Base-by-base conservation (phyloP, 2,797 vertebrate species). In the Hemibagrus guttatus region DNA sequence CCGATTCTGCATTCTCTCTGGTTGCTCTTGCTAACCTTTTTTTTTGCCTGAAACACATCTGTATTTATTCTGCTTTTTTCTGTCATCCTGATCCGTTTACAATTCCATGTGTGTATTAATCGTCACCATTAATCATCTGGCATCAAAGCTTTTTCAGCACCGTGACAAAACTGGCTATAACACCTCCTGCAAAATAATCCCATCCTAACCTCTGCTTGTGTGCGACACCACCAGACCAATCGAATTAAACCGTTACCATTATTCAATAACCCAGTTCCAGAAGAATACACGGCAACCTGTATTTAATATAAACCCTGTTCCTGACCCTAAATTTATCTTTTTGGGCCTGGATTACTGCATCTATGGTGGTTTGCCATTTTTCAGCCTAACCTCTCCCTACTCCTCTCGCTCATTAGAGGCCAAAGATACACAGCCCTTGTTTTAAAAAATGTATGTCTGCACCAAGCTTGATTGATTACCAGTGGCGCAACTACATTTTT, bases 361-460 rank as follows among this genome's bases (percentile, higher is more conserved):
- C 95, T 92, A 89, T 92, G 92, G 91, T 85, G 46, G 94, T 95
- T 95, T 93, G 88, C 91, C 94, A 96, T 96, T 96, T 95, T 95
- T 96, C 96, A 97, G 95, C 19, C 39, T 52, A 80, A 17, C 78
- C 76, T 94, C 95, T 95, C 94, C 95, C 92, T 93, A 85, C 95
- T 94, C 90, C 91, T 90, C 97, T 46, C 11, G 26, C 68, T 97
- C 96, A 97, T 99, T 98, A 98, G 92, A 89, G 93, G 95, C 93
- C 94, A 95, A 96, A 97, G 97, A 97, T 94, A 96, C 95, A 94
- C 96, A 95, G 95, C 92, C 92, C 92, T 91, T 94, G 95, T 96
- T 89, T 97, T 99, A 99, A 99, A 99, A 99, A 99, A 99, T 99
- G 97, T 97, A 99, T 98, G 97, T 97, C 97, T 96, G 96, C 96